These are phyloP conservation scores for Manis pentadactyla DNA, from an alignment of 2,797 vertebrate species.

Conservation along the genomic window DNA sequence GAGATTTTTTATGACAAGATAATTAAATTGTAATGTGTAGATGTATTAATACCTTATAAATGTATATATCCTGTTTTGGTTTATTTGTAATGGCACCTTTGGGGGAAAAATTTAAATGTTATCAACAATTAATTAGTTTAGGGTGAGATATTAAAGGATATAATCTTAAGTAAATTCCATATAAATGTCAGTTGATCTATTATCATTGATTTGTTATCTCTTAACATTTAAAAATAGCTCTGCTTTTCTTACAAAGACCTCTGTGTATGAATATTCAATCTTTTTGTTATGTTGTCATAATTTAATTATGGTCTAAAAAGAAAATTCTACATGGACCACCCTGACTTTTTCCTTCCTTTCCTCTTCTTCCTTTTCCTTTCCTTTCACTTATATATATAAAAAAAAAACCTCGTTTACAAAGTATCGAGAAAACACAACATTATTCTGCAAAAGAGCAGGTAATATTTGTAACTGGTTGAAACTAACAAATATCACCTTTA, in stretches of 20 bases:
- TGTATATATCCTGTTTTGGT: neutral
- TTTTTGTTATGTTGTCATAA: conserved; percentile 57
- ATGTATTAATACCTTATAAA: neutral
- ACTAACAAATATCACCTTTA: neutral
- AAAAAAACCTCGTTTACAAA: no score
- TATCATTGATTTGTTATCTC: conserved; percentile 56
- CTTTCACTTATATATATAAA: neutral
- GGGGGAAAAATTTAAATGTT: neutral
- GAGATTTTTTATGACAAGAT: neutral
- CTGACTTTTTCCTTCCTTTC: neutral
- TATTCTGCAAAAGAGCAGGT: neutral
- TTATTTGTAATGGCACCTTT: neutral
- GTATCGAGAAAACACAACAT: no score
- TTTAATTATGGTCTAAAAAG: conserved; percentile 67
- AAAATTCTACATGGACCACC: neutral
- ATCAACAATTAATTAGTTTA: neutral
- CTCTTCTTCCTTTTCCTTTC: neutral
- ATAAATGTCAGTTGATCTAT: conserved; percentile 38
- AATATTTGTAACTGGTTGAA: neutral
- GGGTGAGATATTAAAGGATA: conserved; percentile 48
- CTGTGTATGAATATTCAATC: conserved; percentile 65
- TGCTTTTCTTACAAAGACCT: conserved; percentile 70
- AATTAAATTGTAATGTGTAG: neutral
- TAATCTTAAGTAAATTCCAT: conserved; percentile 40
- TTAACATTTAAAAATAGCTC: conserved; percentile 79